These are phyloP conservation scores for Sesamia inferens DNA, from an alignment of 2,888 invertebrate species.

Conservation along the genomic window DNA sequence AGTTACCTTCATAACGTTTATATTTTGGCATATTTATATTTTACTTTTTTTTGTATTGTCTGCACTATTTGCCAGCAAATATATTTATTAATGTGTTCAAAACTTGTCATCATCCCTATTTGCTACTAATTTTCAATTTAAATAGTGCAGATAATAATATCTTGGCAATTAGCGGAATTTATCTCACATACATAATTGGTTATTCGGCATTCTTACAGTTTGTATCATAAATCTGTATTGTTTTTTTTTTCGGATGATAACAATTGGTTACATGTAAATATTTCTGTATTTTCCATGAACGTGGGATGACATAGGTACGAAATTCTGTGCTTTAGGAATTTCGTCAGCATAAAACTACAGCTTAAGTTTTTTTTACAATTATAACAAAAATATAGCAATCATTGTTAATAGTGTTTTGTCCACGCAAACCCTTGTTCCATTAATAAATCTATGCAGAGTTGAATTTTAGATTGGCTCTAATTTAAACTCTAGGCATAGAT, in stretches of 20 bases:
- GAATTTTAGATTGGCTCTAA: neutral
- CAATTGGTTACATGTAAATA: slow-evolving; percentile 14
- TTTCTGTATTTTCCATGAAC: slow-evolving; percentile 18
- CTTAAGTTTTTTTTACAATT: neutral
- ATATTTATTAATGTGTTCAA: neutral
- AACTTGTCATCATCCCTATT: neutral
- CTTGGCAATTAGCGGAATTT: slow-evolving; percentile 34
- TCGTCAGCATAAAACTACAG: neutral
- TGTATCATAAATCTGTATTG: slow-evolving; percentile 34
- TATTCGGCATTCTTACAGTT: slow-evolving; percentile 29
- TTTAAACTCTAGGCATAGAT: slow-evolving; percentile 6
- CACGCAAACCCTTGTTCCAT: slow-evolving; percentile 36
- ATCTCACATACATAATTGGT: slow-evolving; percentile 17
- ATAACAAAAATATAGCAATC: neutral
- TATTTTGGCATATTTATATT: neutral
- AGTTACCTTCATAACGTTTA: neutral
- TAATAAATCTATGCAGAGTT: slow-evolving; percentile 18
- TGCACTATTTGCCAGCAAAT: neutral
- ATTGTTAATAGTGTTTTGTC: neutral
- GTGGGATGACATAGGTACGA: neutral
- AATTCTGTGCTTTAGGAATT: neutral
- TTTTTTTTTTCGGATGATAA: slow-evolving; percentile 27
- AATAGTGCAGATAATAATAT: slow-evolving; percentile 36
- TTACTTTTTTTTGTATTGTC: no score
- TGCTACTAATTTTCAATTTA: slow-evolving; percentile 11